Conservation (phyloP, 1,140 invertebrate genomes). For the Drosophila mojavensis region DNA sequence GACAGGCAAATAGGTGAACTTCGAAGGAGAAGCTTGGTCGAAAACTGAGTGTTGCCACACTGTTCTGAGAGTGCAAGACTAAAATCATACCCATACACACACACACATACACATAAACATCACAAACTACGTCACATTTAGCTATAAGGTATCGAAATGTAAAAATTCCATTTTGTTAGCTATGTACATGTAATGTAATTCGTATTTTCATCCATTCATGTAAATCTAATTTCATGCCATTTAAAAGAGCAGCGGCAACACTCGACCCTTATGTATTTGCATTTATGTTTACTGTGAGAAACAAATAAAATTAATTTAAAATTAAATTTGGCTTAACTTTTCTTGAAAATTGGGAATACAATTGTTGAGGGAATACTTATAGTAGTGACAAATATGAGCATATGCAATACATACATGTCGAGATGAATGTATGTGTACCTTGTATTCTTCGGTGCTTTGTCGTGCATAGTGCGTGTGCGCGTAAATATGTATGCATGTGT, state of each 20-base stretch:
- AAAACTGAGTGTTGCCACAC: conserved; percentile 44
- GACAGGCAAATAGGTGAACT: conserved; percentile 58
- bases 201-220: conserved; percentile 26
- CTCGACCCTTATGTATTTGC: conserved; percentile 43
- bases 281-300: conserved; percentile 57
- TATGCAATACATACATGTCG: background rate
- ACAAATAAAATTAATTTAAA: conserved; percentile 33
- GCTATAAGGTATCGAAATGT: conserved; percentile 56
- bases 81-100: conserved; percentile 30
- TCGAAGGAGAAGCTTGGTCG: background rate
- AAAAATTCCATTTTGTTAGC: conserved; percentile 44
- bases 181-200: conserved; percentile 15
- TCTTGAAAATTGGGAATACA: too few relatives aligned
- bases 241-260: conserved; percentile 53
- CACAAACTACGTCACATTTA: conserved; percentile 46
- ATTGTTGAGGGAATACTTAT: too few relatives aligned
- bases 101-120: conserved; percentile 23
- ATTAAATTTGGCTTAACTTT: too few relatives aligned
- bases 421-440: background rate
- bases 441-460: too few relatives aligned
- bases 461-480: background rate
- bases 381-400: background rate
- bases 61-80: conserved; percentile 72
- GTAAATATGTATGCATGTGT: too few relatives aligned
- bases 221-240: conserved; percentile 42